A percentile compares a stretch with the other conserved stretches of the same genome.
Evolutionary conservation across 2,888 invertebrate species (phyloP).

Genomic region (Brachynemurus nebulosus): DNA sequence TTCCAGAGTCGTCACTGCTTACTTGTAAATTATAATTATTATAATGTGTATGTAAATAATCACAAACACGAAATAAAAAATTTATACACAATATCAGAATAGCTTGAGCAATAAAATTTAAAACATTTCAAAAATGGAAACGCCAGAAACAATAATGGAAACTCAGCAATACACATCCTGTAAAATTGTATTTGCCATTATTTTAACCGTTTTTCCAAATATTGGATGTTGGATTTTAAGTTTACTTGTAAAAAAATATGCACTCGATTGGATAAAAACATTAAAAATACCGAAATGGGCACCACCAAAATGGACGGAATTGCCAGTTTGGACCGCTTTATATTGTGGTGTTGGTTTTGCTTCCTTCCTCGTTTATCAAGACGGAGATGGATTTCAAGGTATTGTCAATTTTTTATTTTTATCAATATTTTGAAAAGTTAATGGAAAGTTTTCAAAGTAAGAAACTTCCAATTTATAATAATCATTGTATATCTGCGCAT

Average conservation of each 20-base stretch:
- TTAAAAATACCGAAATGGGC: conserved; percentile 1
- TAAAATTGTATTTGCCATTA: background rate
- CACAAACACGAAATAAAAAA: too few relatives aligned
- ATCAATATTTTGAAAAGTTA: too few relatives aligned
- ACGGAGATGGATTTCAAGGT: conserved; percentile 3
- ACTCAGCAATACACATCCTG: too few relatives aligned
- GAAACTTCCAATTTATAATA: too few relatives aligned
- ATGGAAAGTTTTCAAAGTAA: too few relatives aligned
- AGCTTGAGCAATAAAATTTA: too few relatives aligned
- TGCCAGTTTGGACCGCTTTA: conserved; percentile 1
- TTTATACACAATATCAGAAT: too few relatives aligned
- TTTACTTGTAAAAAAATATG: background rate
- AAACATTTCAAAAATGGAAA: background rate
- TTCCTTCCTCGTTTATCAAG: conserved; percentile 1
- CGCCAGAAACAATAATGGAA: background rate
- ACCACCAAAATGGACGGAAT: conserved; percentile 2
- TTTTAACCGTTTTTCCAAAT: conserved; percentile 4
- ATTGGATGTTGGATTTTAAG: background rate
- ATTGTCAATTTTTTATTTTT: background rate
- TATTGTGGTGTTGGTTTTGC: conserved; percentile 3
- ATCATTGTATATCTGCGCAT: too few relatives aligned
- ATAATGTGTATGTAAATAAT: too few relatives aligned
- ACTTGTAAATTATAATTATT: too few relatives aligned
- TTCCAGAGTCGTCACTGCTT: too few relatives aligned
- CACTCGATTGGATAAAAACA: background rate